These are phyloP conservation scores for Tridacna gigas DNA, from an alignment of 2,888 invertebrate genomes.

Conservation along the genomic window DNA sequence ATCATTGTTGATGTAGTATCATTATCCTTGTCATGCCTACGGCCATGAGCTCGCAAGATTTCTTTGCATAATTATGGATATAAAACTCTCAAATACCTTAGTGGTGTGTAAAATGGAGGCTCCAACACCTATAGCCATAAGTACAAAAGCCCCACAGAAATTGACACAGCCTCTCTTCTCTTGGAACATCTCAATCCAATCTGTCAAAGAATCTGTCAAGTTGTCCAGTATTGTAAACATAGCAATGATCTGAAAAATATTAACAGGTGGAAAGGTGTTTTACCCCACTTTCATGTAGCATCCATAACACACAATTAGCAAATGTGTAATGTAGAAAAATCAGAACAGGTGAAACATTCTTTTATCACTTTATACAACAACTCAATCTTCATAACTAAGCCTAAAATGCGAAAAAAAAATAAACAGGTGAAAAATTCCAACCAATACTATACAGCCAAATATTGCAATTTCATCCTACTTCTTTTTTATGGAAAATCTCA, in stretches of 20 bases:
- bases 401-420: too few relatives aligned
- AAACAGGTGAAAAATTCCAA: too few relatives aligned
- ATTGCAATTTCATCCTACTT: too few relatives aligned
- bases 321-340: background rate
- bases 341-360: too few relatives aligned
- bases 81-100: conserved; percentile 59
- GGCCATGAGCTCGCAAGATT: background rate
- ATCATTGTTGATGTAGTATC: too few relatives aligned
- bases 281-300: background rate
- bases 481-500: too few relatives aligned
- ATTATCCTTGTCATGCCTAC: too few relatives aligned
- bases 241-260: conserved; percentile 71
- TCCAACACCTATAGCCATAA: conserved; percentile 72
- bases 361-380: too few relatives aligned
- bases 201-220: conserved; percentile 73
- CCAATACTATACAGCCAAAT: too few relatives aligned
- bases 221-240: conserved; percentile 79
- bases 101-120: conserved; percentile 77
- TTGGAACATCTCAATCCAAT: conserved; percentile 70
- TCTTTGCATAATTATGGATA: background rate
- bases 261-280: too few relatives aligned
- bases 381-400: too few relatives aligned
- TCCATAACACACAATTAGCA: background rate
- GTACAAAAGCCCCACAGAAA: conserved; percentile 75
- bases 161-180: conserved; percentile 73